These are phyloP conservation scores for Aviceda subcristata DNA, from an alignment of 2,113 vertebrate genomes.

Conservation along the genomic window DNA sequence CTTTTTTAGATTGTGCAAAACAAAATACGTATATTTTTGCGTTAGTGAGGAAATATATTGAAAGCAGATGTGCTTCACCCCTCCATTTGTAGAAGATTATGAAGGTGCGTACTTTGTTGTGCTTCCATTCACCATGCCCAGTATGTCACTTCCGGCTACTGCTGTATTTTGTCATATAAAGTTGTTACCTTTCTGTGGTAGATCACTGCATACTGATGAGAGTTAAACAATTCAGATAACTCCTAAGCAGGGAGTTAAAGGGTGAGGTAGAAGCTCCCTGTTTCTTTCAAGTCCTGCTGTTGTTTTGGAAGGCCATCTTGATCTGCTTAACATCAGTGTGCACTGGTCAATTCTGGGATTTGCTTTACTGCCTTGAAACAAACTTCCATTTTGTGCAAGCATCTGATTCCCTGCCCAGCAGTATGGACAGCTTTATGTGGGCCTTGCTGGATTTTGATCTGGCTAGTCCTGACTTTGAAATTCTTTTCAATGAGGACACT, in stretches of 20 bases:
- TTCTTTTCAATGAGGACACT: neutral
- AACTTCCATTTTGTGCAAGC: neutral
- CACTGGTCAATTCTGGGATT: neutral
- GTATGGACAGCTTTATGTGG: neutral
- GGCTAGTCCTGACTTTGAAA: neutral
- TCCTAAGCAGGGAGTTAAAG: neutral
- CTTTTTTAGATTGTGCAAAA: neutral
- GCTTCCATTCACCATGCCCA: neutral
- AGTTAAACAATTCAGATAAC: neutral
- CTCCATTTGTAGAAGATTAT: neutral
- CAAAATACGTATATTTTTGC: neutral
- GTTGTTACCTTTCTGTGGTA: neutral
- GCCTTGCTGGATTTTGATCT: neutral
- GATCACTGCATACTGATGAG: neutral
- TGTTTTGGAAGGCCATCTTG: neutral
- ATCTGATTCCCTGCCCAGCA: neutral
- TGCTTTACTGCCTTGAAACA: neutral
- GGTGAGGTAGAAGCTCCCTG: neutral
- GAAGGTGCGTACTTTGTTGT: neutral
- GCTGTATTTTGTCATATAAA: neutral
- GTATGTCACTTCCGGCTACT: neutral
- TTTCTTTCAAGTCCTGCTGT: neutral
- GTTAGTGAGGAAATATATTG: neutral
- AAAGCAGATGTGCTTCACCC: neutral
- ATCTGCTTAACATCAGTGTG: neutral